phyloP scores from a whole-genome alignment of 1,140 invertebrate genomes.

The Zaprionus lachaisei region DNA sequence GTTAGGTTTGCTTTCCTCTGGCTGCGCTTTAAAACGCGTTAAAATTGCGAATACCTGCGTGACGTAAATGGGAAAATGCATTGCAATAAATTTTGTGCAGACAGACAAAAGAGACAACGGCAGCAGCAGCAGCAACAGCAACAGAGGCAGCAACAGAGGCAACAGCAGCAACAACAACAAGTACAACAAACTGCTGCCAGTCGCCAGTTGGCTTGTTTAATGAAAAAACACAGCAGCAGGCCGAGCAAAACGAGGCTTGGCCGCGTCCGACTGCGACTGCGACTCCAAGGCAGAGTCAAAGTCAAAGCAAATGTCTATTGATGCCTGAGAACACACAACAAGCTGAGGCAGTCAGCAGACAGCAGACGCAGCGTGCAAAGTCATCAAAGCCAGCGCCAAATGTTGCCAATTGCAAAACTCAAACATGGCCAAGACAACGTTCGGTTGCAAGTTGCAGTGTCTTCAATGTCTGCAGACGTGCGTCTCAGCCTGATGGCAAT shows the following conservation, averaged over 20 bases:
- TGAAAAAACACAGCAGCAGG: slow-evolving; percentile 51
- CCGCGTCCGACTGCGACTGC: not conserved
- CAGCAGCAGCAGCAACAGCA: slow-evolving; percentile 26
- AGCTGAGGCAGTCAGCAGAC: slow-evolving; percentile 10
- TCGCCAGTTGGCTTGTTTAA: slow-evolving; percentile 34
- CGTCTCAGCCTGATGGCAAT: slow-evolving; percentile 41
- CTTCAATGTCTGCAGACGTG: slow-evolving; percentile 37
- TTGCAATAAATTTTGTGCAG: slow-evolving; percentile 64
- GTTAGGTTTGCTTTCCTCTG: slow-evolving; percentile 18
- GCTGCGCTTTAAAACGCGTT: slow-evolving; percentile 56
- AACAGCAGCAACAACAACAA: slow-evolving; percentile 20
- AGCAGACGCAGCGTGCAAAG: slow-evolving; percentile 39
- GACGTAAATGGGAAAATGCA: slow-evolving; percentile 68
- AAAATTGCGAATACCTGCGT: slow-evolving; percentile 59
- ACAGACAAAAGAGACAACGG: slow-evolving; percentile 35
- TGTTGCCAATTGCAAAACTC: slow-evolving; percentile 58
- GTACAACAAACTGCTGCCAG: slow-evolving; percentile 29
- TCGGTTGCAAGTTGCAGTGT: slow-evolving; percentile 41
- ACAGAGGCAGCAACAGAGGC: slow-evolving; percentile 27
- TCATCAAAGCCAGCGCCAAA: slow-evolving; percentile 78
- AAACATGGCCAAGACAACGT: slow-evolving; percentile 68
- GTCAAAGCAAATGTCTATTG: slow-evolving; percentile 57
- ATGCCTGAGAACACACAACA: slow-evolving; percentile 66
- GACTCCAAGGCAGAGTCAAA: slow-evolving; percentile 37
- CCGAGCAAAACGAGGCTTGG: slow-evolving; percentile 42